phyloP scores from a whole-genome alignment of 2,797 vertebrate species.

The Chaunax sp. region DNA sequence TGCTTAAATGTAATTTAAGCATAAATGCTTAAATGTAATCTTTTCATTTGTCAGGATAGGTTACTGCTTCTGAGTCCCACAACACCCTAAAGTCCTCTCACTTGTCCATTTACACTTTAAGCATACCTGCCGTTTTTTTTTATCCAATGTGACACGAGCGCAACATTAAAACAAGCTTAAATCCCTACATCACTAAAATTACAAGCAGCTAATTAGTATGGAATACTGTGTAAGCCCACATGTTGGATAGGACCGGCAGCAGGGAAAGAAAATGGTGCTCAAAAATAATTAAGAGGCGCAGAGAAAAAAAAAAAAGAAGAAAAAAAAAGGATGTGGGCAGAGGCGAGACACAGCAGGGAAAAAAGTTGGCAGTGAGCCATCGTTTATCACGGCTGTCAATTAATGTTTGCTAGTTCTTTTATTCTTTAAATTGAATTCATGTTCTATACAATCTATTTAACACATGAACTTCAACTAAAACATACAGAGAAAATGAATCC shows the following conservation, averaged over 20 bases:
- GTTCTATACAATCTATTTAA: conserved; percentile 37
- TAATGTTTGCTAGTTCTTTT: conserved; percentile 31
- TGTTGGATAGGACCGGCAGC: conserved; percentile 8
- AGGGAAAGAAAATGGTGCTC: not conserved
- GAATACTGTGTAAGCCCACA: conserved; percentile 7
- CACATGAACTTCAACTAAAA: conserved; percentile 20
- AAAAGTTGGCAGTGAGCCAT: conserved; percentile 24
- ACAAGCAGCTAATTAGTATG: conserved; percentile 38
- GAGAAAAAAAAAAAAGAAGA: conserved; percentile 18
- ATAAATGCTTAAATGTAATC: too few species aligned
- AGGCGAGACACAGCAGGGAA: conserved; percentile 14
- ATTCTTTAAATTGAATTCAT: conserved; percentile 33
- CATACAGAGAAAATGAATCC: not conserved
- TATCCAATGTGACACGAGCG: conserved; percentile 41
- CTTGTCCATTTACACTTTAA: conserved; percentile 36
- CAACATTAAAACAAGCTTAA: conserved; percentile 21
- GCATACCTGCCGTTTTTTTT: conserved; percentile 35
- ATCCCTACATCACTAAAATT: conserved; percentile 34
- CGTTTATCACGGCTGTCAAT: conserved; percentile 62
- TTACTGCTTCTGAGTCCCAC: conserved; percentile 8
- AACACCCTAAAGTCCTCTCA: conserved; percentile 36
- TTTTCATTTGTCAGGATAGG: conserved; percentile 32
- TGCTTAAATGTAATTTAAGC: conserved; percentile 17
- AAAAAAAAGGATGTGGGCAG: not conserved
- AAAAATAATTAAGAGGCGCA: conserved; percentile 8